These are phyloP conservation scores for Rhynchomys soricoides DNA, from an alignment of 2,113 vertebrate species.

Conservation along the genomic window DNA sequence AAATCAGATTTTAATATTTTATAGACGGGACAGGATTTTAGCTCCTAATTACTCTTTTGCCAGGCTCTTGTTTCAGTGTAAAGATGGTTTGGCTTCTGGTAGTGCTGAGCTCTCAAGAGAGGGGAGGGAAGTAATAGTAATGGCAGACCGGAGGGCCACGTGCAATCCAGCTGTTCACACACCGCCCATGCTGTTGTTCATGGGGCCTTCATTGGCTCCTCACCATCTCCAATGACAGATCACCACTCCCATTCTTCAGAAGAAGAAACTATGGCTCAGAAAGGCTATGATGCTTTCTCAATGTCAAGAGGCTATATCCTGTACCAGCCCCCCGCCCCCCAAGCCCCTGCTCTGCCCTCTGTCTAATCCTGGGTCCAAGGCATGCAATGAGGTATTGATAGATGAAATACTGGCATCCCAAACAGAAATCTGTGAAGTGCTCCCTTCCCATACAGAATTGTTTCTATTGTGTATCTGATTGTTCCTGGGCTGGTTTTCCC, in stretches of 20 bases:
- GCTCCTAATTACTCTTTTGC: slow-evolving; percentile 70
- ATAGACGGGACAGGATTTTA: slow-evolving; percentile 68
- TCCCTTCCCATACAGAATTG: background rate
- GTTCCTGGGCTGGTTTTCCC: background rate
- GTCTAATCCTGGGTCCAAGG: background rate
- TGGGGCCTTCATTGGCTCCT: slow-evolving; percentile 16
- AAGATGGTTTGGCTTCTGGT: background rate
- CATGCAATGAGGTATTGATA: background rate
- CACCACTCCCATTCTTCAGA: background rate
- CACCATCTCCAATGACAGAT: background rate
- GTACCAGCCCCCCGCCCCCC: background rate
- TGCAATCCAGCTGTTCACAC: background rate
- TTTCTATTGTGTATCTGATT: background rate
- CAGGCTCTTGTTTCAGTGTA: slow-evolving; percentile 1
- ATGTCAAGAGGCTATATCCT: background rate
- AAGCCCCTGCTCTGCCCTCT: background rate
- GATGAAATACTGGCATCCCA: background rate
- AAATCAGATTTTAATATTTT: slow-evolving; percentile 78
- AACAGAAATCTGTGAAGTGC: background rate
- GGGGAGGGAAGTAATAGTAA: background rate
- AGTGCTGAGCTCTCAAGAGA: slow-evolving; percentile 14
- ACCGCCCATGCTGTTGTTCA: background rate
- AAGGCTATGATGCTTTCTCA: background rate
- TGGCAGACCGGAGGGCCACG: background rate
- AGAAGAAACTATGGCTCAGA: background rate